Conservation (phyloP, 2,113 vertebrate genomes). For the Gorilla gorilla region DNA sequence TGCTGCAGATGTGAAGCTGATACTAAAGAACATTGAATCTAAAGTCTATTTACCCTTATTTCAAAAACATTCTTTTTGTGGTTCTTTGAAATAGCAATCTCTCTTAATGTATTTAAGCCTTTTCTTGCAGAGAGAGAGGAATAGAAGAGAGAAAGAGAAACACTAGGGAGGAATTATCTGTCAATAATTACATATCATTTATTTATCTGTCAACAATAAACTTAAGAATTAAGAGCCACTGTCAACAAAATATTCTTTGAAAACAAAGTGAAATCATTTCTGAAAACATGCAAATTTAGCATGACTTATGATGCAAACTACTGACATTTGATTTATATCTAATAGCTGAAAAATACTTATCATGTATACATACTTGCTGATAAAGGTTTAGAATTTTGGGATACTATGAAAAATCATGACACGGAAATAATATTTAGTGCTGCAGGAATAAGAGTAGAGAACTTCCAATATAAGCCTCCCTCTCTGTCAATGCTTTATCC, state of each 20-base stretch:
- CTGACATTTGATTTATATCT: not conserved
- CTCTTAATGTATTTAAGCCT: not conserved
- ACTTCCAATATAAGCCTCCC: not conserved
- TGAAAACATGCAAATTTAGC: not conserved
- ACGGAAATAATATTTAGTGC: not conserved
- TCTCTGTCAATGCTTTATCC: not conserved
- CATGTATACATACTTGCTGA: not conserved
- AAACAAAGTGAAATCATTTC: conserved; percentile 9
- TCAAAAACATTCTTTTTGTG: conserved; percentile 4
- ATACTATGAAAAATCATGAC: not conserved
- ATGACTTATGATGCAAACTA: not conserved
- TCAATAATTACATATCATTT: not conserved
- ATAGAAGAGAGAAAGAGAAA: not conserved
- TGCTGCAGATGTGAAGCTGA: not conserved
- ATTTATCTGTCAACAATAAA: conserved; percentile 16
- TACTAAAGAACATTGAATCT: not conserved
- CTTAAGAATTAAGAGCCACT: not conserved
- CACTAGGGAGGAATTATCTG: not conserved
- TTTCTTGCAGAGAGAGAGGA: not conserved
- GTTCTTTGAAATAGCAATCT: conserved; percentile 12
- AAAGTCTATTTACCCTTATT: not conserved
- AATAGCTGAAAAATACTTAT: not conserved
- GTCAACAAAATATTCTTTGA: not conserved
- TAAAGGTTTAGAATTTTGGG: conserved; percentile 4
- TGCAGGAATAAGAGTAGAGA: not conserved